Conservation (phyloP, 2,797 vertebrate species). For the Sebastes cheni region DNA sequence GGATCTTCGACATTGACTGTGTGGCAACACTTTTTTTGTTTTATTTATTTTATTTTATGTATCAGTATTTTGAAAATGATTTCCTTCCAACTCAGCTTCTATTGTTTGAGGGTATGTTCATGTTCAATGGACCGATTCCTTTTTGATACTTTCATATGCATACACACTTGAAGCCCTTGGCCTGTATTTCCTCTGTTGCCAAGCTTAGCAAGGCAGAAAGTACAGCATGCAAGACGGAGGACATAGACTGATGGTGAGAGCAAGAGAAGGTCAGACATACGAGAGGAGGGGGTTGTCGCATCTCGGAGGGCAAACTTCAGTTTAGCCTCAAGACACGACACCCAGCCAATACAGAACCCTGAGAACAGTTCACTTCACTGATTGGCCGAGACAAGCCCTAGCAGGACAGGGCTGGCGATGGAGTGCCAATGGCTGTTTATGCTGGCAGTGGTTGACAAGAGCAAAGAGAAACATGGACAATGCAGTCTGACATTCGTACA, state of each 20-base stretch:
- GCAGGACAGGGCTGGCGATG: slow-evolving; percentile 2
- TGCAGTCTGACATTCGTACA: slow-evolving; percentile 33
- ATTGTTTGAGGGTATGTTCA: background rate
- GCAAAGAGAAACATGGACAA: slow-evolving; percentile 30
- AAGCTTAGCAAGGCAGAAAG: slow-evolving; percentile 43
- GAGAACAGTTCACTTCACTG: slow-evolving; percentile 38
- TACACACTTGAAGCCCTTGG: slow-evolving; percentile 5
- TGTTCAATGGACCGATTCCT: background rate
- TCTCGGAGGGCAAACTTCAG: slow-evolving; percentile 46
- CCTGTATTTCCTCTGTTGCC: slow-evolving; percentile 39
- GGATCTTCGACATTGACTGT: background rate
- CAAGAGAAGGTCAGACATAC: slow-evolving; percentile 53
- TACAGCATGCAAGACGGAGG: slow-evolving; percentile 18
- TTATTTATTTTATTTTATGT: too few species aligned
- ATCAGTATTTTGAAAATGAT: too few species aligned
- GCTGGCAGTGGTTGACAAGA: slow-evolving; percentile 44
- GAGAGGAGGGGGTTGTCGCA: slow-evolving; percentile 5
- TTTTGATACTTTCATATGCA: background rate
- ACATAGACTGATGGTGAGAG: slow-evolving; percentile 35
- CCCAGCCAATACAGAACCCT: slow-evolving; percentile 26
- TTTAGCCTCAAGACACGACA: slow-evolving; percentile 51
- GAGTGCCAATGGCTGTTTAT: slow-evolving; percentile 49
- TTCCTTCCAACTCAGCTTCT: background rate
- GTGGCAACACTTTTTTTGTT: background rate
- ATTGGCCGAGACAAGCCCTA: slow-evolving; percentile 49